These are phyloP conservation scores for Drosophila murphyi DNA, from an alignment of 1,140 invertebrate genomes.

Conservation along the genomic window DNA sequence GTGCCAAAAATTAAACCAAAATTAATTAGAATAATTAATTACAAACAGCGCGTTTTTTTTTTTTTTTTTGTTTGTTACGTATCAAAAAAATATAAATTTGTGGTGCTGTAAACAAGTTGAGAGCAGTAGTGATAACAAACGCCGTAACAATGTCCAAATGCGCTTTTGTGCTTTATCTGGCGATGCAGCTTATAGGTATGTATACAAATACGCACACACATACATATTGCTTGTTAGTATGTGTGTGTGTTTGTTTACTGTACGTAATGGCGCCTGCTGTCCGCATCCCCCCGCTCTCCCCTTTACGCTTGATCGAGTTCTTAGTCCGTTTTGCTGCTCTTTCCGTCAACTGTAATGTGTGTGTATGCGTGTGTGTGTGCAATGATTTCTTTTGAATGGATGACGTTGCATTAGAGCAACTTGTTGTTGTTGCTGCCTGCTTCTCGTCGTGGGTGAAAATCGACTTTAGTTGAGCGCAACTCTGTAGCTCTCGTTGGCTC, in stretches of 20 bases:
- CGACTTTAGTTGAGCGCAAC: conserved; percentile 17
- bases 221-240: conserved; percentile 3
- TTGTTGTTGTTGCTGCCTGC: conserved; percentile 53
- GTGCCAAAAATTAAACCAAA: conserved; percentile 41
- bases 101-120: conserved; percentile 65
- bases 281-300: conserved; percentile 1
- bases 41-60: conserved; percentile 21
- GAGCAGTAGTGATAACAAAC: conserved; percentile 60
- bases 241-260: conserved; percentile 20
- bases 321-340: conserved; percentile 26
- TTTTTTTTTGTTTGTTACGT: conserved; percentile 50
- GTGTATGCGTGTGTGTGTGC: conserved; percentile 27
- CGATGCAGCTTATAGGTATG: conserved; percentile 72
- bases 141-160: conserved; percentile 61
- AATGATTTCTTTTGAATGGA: conserved; percentile 74
- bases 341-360: conserved; percentile 5
- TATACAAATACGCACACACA: conserved; percentile 29
- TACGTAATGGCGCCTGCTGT: conserved; percentile 22
- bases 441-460: conserved; percentile 24
- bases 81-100: conserved; percentile 37
- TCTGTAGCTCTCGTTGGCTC: conserved; percentile 15
- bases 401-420: conserved; percentile 72
- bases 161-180: conserved; percentile 67
- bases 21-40: conserved; percentile 22
- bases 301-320: conserved; percentile 19